A percentile compares a stretch with the other conserved stretches of the same genome.
Evolutionary conservation across 2,113 vertebrate species (phyloP).

Genomic region (Anarrhichthys ocellatus): DNA sequence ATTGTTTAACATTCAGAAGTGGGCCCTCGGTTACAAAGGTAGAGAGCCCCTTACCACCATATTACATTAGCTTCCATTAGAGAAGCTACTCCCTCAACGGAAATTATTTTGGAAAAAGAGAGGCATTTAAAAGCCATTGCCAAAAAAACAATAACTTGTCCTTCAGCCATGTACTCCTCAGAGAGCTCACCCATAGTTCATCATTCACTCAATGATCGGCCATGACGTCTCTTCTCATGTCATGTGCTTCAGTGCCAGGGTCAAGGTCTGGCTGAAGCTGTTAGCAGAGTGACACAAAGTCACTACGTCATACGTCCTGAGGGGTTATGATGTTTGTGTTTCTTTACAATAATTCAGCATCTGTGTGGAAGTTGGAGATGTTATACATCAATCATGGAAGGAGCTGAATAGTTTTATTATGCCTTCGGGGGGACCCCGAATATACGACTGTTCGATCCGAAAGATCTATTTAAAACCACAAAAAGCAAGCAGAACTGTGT

Average conservation of each 20-base stretch:
- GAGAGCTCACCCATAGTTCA: slow-evolving; percentile 20
- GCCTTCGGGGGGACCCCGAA: too few relatives aligned
- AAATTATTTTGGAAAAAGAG: neutral
- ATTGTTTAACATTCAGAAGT: too few relatives aligned
- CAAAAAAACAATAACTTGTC: neutral
- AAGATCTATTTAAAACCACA: too few relatives aligned
- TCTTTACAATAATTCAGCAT: slow-evolving; percentile 20
- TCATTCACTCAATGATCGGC: slow-evolving; percentile 45
- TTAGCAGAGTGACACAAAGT: too few relatives aligned
- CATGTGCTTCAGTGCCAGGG: slow-evolving; percentile 43
- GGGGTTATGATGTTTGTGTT: slow-evolving; percentile 47
- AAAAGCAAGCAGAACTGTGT: too few relatives aligned
- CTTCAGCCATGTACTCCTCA: slow-evolving; percentile 5
- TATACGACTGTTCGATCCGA: too few relatives aligned
- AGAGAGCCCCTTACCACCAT: too few relatives aligned
- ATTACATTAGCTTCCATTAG: neutral
- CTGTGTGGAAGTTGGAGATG: neutral
- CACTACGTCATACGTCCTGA: slow-evolving; percentile 4
- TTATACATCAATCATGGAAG: too few relatives aligned
- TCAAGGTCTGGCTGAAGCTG: slow-evolving; percentile 41
- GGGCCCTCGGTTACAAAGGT: too few relatives aligned
- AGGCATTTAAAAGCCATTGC: neutral
- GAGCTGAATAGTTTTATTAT: too few relatives aligned
- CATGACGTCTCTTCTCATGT: slow-evolving; percentile 35
- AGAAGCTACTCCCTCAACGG: neutral